Evolutionary conservation across 1,140 invertebrate genomes (phyloP), one percentile per base, ranked within the genome.

Genomic region (Drosophila arawakana): DNA sequence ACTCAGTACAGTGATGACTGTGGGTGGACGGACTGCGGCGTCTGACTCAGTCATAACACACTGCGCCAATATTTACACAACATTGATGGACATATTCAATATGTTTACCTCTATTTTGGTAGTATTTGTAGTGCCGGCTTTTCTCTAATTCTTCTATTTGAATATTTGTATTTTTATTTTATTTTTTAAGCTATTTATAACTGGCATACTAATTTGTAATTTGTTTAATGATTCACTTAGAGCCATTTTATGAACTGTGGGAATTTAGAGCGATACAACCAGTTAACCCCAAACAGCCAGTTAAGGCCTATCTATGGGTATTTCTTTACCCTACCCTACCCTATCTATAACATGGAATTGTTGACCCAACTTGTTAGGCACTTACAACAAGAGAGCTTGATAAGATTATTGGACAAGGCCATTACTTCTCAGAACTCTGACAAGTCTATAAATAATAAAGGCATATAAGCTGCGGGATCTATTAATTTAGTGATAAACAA

Each of bases 171-270:
- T 71, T 13, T 63, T 43, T 50, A 65, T 54, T 65, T 55, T 65
- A 54, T 54, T 66, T 58, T 70, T 39, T 41, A 50, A 61, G 52
- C 61, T 71, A 71, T 75, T 75, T 75, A 75, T 65, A 75, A 71
- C 73, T 71, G 67, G 54, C 67, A 54, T 71, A 75, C 67, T 70
- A 75, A 71, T 75, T 75, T 60, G 73, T 75, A 75, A 75, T 75
- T 75, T 75, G 73, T 75, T 75, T 75, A 75, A 71, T 75, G 73
- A 75, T 75, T 75, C 73, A 75, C 73, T 75, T 75, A 75, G 60
- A 39, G 68, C 58, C 58, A 74, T 35, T 75, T 63, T 43, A 50
- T 58, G 44, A 58, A 71, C 34, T 75, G 73, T 75, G 73, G 73
- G 73, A 75, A 75, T 55, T 59, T 43, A 13, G 35, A 34, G 55